Evolutionary conservation across 2,797 vertebrate species (phyloP).

Genomic region (Melanotaenia maccullochi): DNA sequence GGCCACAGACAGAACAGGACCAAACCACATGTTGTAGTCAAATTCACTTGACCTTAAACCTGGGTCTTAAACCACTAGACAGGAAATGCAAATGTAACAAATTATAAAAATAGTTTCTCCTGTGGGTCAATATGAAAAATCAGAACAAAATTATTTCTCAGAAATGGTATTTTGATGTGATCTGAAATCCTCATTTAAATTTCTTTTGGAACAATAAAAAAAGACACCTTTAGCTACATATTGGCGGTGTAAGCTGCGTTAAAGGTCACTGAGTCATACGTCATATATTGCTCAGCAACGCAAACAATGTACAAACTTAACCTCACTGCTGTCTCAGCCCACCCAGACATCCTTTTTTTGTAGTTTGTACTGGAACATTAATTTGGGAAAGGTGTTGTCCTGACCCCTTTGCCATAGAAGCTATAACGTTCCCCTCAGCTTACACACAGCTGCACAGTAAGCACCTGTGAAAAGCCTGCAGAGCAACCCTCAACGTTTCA

Average conservation of each 20-base stretch:
- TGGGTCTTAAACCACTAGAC: not conserved
- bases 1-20: slow-evolving; percentile 17
- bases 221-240: not conserved
- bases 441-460: slow-evolving; percentile 74
- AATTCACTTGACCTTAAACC: not conserved
- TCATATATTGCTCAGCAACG: not conserved
- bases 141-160: not conserved
- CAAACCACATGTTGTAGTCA: slow-evolving; percentile 31
- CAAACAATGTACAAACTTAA: slow-evolving; percentile 14
- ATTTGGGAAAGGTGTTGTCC: slow-evolving; percentile 59
- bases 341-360: slow-evolving; percentile 6
- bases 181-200: not conserved
- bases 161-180: not conserved
- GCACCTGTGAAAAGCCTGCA: slow-evolving; percentile 79
- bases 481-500: slow-evolving; percentile 77
- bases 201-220: not conserved
- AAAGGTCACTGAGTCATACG: slow-evolving; percentile 43
- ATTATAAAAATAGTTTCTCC: not conserved
- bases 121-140: not conserved
- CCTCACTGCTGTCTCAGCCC: slow-evolving; percentile 6
- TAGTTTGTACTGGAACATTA: slow-evolving; percentile 70
- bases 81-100: not conserved
- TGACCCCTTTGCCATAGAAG: slow-evolving; percentile 72
- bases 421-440: slow-evolving; percentile 66
- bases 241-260: not conserved